These are phyloP conservation scores for Meriones psammophilus DNA, from an alignment of 2,797 vertebrate genomes.

Conservation along the genomic window DNA sequence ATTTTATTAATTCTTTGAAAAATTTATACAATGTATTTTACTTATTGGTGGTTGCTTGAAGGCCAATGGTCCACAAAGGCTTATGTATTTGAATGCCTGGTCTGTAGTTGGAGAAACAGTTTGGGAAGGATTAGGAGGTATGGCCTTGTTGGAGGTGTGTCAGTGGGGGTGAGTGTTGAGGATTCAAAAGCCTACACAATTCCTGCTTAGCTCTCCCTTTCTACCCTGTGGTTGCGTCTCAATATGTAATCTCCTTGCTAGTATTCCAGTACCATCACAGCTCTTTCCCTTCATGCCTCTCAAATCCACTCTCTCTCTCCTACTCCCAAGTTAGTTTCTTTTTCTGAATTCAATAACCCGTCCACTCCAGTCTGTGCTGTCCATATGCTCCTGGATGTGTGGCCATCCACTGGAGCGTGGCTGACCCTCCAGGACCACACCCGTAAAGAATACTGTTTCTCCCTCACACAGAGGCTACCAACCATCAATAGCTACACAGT, in stretches of 20 bases:
- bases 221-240: too few relatives aligned
- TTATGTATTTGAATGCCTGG: neutral
- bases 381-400: neutral
- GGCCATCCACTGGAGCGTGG: neutral
- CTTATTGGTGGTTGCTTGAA: neutral
- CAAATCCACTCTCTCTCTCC: neutral
- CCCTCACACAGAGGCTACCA: neutral
- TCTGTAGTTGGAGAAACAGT: neutral
- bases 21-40: neutral
- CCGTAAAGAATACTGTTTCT: neutral
- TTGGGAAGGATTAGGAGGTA: neutral
- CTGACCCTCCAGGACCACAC: neutral
- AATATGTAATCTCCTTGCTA: neutral
- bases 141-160: neutral
- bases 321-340: neutral
- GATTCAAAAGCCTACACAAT: neutral
- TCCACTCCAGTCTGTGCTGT: neutral
- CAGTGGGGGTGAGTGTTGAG: neutral
- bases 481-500: neutral
- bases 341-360: neutral
- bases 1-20: neutral
- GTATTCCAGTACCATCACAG: neutral
- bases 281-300: neutral
- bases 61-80: neutral
- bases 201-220: too few relatives aligned